These are phyloP conservation scores for Hylaeus volcanicus DNA, from an alignment of 1,140 invertebrate species.

Conservation along the genomic window DNA sequence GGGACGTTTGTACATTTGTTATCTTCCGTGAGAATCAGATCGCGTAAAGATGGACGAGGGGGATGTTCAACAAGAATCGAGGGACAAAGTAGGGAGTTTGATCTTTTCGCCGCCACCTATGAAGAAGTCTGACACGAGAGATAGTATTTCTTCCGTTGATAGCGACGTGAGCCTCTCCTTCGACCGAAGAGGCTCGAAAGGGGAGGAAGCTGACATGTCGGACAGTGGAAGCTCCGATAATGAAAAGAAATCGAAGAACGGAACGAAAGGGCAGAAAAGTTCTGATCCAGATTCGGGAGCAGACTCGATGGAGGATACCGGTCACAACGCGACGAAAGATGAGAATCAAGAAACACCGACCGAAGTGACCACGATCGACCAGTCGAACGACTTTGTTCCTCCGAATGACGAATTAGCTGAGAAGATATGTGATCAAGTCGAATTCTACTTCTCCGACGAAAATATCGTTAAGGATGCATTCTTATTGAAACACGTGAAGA, in stretches of 20 bases:
- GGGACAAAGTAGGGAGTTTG: constrained; percentile 73
- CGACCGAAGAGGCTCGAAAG: constrained; percentile 78
- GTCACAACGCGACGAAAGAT: constrained; percentile 22
- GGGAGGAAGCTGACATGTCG: constrained; percentile 84
- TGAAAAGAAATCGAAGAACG: constrained; percentile 72
- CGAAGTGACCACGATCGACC: not conserved
- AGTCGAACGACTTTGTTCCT: constrained; percentile 69
- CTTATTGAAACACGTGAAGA: constrained; percentile 94
- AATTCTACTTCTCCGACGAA: constrained; percentile 96
- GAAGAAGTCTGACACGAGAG: constrained; percentile 83
- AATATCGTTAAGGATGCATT: constrained; percentile 98
- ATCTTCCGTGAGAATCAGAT: not conserved
- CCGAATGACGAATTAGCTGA: constrained; percentile 88
- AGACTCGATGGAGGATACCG: constrained; percentile 61
- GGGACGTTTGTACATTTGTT: not conserved
- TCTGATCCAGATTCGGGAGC: constrained; percentile 66
- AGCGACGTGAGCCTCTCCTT: constrained; percentile 83
- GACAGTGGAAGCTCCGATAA: constrained; percentile 85
- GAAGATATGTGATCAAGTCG: constrained; percentile 91
- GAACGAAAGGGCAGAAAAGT: constrained; percentile 59
- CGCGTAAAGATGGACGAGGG: constrained; percentile 67
- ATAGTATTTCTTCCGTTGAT: constrained; percentile 85
- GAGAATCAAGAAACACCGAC: constrained; percentile 3
- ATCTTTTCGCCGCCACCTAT: constrained; percentile 77
- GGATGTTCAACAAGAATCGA: constrained; percentile 68